Evolutionary conservation across 2,113 vertebrate species (phyloP), one percentile per base, ranked within the genome.

Genomic region (Stigmatopora argus): DNA sequence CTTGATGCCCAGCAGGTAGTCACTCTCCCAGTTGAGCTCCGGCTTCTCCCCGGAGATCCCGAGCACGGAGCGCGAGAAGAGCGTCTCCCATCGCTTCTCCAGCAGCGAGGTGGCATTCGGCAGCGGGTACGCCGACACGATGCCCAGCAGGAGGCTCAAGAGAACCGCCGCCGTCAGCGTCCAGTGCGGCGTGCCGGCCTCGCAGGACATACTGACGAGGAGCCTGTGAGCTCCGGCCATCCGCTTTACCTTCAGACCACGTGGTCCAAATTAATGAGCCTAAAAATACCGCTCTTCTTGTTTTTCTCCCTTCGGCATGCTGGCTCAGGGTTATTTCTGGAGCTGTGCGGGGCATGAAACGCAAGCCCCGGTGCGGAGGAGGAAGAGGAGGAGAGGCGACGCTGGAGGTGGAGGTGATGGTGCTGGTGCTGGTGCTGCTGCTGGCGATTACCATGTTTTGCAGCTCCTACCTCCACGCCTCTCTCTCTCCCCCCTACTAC

Each of bases 211-310:
- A 94, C 92, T 94, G 94, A 93, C 91, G 93, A 93, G 90, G 87
- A 90, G 90, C 90, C 90, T 94, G 88, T 92, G 94, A 92, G 92
- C 92, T 77, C 86, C 92, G 91, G 92, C 91, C 94, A 94, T 95
- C 94, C 93, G 89, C 91, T 94, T 93, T 92, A 93, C 92, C 93
- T 93, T 90, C 90, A 86, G 91, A 91, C 92, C 95, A 98, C 92
- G 95, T 98, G 96, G 93, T 96, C 90, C 88, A 91, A 94, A 94
- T 94, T 94, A 94, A 94, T 93, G 93, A 90, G 92, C 94, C 95
- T 96, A 97, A 97, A 97, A 98, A 97, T 97, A 97, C 92, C 92
- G 69, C 93, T 91, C 92, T 91, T 92, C 94, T 96, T 94, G 92
- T 92, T 96, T 94, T 95, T 90, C 94, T 94, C 90, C 87, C 91